Evolutionary conservation across 2,888 invertebrate species (phyloP).

Genomic region (Exocentrus adspersus): DNA sequence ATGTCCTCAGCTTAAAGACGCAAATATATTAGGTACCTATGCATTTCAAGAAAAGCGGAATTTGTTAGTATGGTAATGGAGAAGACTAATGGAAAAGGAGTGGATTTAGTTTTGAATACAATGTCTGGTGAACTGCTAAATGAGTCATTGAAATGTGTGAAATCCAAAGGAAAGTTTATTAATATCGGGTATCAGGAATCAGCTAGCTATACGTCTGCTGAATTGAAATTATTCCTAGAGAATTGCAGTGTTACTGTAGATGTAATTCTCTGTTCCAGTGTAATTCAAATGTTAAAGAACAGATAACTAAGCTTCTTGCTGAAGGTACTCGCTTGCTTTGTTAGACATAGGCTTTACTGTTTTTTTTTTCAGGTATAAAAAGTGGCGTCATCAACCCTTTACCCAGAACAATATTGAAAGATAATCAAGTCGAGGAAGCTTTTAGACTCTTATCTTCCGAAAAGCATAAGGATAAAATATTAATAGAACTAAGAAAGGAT

Average conservation of each 20-base stretch:
- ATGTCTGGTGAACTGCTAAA: conserved; percentile 89
- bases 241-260: conserved; percentile 81
- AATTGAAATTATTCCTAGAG: conserved; percentile 75
- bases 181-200: conserved; percentile 89
- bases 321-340: conserved; percentile 55
- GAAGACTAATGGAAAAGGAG: conserved; percentile 86
- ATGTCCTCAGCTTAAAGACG: conserved; percentile 82
- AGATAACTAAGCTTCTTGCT: conserved; percentile 67
- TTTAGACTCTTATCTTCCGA: conserved; percentile 73
- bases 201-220: conserved; percentile 68
- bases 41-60: conserved; percentile 85
- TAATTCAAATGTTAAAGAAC: conserved; percentile 63
- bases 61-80: conserved; percentile 88
- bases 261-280: conserved; percentile 70
- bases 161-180: conserved; percentile 73
- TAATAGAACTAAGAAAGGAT: conserved; percentile 60
- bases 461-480: conserved; percentile 82
- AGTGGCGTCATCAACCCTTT: conserved; percentile 78
- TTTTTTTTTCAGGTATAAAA: conserved; percentile 62
- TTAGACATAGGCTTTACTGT: not conserved
- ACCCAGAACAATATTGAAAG: conserved; percentile 70
- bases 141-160: conserved; percentile 73
- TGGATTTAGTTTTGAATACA: conserved; percentile 91
- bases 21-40: conserved; percentile 72
- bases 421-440: conserved; percentile 75